Conservation (phyloP, 1,140 invertebrate genomes). For the Dendroctonus valens region DNA sequence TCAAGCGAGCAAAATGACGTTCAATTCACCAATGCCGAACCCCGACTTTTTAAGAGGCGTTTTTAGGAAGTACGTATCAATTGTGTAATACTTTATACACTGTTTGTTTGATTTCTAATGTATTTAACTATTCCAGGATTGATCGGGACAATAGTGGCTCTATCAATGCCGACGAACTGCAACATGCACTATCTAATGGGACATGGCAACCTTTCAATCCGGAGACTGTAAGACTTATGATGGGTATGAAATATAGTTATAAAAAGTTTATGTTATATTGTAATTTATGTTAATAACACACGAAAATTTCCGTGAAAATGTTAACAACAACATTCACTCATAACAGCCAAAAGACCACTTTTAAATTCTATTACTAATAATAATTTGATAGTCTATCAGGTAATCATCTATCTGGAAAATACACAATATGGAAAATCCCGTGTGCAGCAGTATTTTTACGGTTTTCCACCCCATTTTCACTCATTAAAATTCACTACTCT, state of each 20-base stretch:
- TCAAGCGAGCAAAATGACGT: not conserved
- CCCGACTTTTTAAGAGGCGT: not conserved
- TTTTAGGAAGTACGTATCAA: not conserved
- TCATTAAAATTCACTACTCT: not conserved
- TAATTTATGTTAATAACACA: not conserved
- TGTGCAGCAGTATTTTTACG: too few relatives aligned
- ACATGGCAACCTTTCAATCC: conserved; percentile 98
- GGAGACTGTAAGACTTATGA: conserved; percentile 94
- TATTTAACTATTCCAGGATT: conserved; percentile 64
- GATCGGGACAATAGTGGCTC: conserved; percentile 89
- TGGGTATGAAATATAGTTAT: conserved; percentile 61
- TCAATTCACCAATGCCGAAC: not conserved
- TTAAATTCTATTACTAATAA: not conserved
- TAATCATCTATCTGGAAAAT: too few relatives aligned
- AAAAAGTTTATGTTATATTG: not conserved
- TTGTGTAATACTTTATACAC: not conserved
- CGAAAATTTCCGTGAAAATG: not conserved
- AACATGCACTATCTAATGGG: conserved; percentile 92
- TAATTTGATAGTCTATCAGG: too few relatives aligned
- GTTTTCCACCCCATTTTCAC: not conserved
- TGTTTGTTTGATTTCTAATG: conserved; percentile 16
- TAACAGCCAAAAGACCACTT: not conserved
- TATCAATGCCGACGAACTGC: conserved; percentile 89
- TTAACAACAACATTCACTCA: not conserved
- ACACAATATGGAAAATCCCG: too few relatives aligned